Conservation (phyloP, 2,113 vertebrate genomes). For the Antigone vipio region DNA sequence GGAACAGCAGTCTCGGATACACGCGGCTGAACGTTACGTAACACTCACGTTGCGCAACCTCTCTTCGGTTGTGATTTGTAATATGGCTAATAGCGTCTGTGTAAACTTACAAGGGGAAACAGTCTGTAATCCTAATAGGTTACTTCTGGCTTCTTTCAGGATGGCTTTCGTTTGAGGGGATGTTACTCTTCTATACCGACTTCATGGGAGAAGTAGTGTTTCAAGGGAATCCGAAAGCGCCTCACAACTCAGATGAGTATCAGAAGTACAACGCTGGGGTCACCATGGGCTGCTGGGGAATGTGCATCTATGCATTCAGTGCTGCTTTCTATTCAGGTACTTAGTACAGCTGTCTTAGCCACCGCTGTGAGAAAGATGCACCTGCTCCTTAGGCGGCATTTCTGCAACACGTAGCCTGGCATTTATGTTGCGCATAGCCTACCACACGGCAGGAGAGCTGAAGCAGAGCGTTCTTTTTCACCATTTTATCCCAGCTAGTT, state of each 20-base stretch:
- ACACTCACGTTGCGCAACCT: not conserved
- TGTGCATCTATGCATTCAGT: constrained; percentile 98
- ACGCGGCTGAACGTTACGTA: not conserved
- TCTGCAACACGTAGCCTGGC: not conserved
- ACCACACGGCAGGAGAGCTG: not conserved
- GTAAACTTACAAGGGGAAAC: not conserved
- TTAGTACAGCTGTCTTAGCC: not conserved
- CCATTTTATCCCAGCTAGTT: not conserved
- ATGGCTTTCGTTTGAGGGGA: constrained; percentile 96
- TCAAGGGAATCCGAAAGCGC: constrained; percentile 90
- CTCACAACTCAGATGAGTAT: constrained; percentile 88
- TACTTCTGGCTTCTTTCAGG: constrained; percentile 70
- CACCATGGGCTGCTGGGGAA: constrained; percentile 97
- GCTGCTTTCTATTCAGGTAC: constrained; percentile 97
- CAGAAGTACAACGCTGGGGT: constrained; percentile 93
- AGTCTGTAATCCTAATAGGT: not conserved
- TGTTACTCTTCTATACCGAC: constrained; percentile 98
- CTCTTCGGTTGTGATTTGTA: not conserved
- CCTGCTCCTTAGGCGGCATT: not conserved
- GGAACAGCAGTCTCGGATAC: not conserved
- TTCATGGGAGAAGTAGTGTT: constrained; percentile 99
- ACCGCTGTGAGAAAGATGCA: not conserved
- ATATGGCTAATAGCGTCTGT: not conserved
- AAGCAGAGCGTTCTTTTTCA: not conserved
- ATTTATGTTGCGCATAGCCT: not conserved